These are phyloP conservation scores for Thripadectes ignobilis DNA, from an alignment of 2,797 vertebrate species.

Conservation along the genomic window DNA sequence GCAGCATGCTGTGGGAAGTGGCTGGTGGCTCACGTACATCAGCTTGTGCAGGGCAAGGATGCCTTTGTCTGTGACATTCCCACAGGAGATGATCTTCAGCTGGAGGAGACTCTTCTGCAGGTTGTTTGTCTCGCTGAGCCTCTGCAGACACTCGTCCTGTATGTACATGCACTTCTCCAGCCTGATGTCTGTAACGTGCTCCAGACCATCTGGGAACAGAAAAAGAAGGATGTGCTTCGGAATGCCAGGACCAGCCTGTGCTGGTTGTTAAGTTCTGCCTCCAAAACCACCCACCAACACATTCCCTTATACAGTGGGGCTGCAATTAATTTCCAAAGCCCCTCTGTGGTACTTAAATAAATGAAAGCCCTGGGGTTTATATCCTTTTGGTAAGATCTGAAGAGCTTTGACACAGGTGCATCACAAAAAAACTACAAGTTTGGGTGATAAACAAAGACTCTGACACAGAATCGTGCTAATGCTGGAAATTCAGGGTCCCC, in stretches of 20 bases:
- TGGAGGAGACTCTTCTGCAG: slow-evolving; percentile 84
- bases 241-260: neutral
- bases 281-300: neutral
- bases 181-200: slow-evolving; percentile 86
- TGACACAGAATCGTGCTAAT: rapidly evolving
- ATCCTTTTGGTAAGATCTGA: neutral
- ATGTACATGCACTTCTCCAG: slow-evolving; percentile 91
- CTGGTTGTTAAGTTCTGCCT: neutral
- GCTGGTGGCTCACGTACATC: slow-evolving; percentile 67
- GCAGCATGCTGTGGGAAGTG: rapidly evolving
- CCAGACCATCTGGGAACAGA: slow-evolving; percentile 82
- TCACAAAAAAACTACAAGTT: neutral
- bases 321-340: neutral
- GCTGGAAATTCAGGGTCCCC: neutral
- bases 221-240: neutral
- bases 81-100: slow-evolving; percentile 91
- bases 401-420: neutral
- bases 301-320: neutral
- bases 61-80: slow-evolving; percentile 90
- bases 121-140: slow-evolving; percentile 81
- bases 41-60: slow-evolving; percentile 86
- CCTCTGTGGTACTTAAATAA: neutral
- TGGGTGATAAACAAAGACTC: neutral
- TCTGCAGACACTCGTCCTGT: slow-evolving; percentile 88
- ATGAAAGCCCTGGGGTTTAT: neutral